Evolutionary conservation across 1,140 invertebrate species (phyloP).

Genomic region (Scaptodrosophila lebanonensis): DNA sequence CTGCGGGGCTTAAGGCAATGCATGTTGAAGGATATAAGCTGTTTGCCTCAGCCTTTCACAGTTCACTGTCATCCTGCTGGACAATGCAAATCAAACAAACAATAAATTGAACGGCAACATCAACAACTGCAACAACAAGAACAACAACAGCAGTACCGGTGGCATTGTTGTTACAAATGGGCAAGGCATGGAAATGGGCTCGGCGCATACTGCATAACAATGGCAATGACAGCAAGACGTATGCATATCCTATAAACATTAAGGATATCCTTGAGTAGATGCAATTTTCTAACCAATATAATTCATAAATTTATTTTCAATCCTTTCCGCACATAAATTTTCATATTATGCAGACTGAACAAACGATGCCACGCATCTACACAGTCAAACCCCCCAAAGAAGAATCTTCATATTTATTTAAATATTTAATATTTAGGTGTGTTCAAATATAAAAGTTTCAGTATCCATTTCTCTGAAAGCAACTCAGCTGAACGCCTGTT

Average conservation of each 20-base stretch:
- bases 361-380: neutral
- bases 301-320: constrained; percentile 77
- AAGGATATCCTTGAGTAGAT: constrained; percentile 77
- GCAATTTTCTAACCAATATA: constrained; percentile 77
- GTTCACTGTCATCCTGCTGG: constrained; percentile 18
- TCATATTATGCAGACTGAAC: constrained; percentile 67
- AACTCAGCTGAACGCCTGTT: too few species aligned
- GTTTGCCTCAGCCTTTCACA: neutral
- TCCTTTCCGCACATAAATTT: constrained; percentile 76
- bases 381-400: neutral
- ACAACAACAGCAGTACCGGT: constrained; percentile 28
- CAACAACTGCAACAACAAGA: constrained; percentile 51
- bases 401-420: too few species aligned
- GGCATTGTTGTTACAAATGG: too few species aligned
- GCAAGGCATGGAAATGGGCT: neutral
- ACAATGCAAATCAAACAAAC: constrained; percentile 72
- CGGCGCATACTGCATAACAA: constrained; percentile 2
- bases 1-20: too few species aligned
- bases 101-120: constrained; percentile 68
- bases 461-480: too few species aligned
- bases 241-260: constrained; percentile 69
- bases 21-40: too few species aligned
- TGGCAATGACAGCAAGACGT: constrained; percentile 46
- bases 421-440: too few species aligned
- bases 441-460: too few species aligned